Evolutionary conservation across 2,888 invertebrate genomes (phyloP).

Genomic region (Alcis repandata): DNA sequence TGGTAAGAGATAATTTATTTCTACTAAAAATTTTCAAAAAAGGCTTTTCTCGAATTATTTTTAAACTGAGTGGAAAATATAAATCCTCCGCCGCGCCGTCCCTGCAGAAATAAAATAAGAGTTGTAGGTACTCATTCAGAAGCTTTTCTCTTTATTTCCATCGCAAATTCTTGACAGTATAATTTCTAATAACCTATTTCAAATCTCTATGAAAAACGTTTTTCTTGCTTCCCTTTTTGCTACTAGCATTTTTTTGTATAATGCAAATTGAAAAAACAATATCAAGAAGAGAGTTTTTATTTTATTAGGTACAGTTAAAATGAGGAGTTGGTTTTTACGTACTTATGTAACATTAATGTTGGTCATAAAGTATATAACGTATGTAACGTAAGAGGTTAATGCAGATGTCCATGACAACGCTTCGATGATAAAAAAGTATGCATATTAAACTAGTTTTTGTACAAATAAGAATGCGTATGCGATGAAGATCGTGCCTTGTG

Average conservation of each 20-base stretch:
- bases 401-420: no score
- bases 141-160: constrained; percentile 1
- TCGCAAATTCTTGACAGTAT: constrained; percentile 3
- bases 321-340: neutral
- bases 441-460: neutral
- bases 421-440: neutral
- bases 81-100: no score
- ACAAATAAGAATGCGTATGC: no score
- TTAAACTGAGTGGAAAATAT: constrained; percentile 11
- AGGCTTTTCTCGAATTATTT: neutral
- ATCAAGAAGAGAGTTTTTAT: neutral
- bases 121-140: neutral
- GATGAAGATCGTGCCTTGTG: no score
- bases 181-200: constrained; percentile 15
- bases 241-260: constrained; percentile 2
- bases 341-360: neutral
- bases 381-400: no score
- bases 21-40: neutral
- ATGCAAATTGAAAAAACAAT: constrained; percentile 2
- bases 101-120: neutral
- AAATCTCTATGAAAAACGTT: constrained; percentile 19
- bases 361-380: no score
- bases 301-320: neutral
- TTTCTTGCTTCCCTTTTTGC: neutral
- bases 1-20: constrained; percentile 2